Evolutionary conservation across 2,797 vertebrate species (phyloP).

Genomic region (Hypotaenidia okinawae): DNA sequence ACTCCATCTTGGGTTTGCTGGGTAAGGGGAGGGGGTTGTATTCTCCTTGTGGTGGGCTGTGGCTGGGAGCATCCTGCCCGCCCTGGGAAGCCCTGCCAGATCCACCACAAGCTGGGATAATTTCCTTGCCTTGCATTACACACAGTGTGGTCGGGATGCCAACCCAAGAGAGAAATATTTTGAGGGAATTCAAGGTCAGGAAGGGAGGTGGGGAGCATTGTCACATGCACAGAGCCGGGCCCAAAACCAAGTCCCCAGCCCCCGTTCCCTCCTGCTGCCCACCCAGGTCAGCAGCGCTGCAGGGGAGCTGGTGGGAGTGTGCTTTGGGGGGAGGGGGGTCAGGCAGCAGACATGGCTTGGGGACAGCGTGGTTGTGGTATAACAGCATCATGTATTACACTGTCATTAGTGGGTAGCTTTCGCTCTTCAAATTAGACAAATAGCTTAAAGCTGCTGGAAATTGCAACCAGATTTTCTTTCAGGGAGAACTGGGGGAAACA

Average conservation of each 20-base stretch:
- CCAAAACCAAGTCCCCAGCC: not conserved
- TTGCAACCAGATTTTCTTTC: not conserved
- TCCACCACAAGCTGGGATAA: not conserved
- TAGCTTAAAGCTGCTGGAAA: slow-evolving; percentile 27
- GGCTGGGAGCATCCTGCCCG: not conserved
- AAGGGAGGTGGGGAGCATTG: not conserved
- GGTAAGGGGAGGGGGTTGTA: not conserved
- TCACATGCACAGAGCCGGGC: not conserved
- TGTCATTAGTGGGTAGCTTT: not conserved
- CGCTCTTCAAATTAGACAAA: slow-evolving; percentile 13
- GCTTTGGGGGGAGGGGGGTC: not conserved
- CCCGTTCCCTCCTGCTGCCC: not conserved
- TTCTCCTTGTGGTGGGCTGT: not conserved
- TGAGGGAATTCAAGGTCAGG: not conserved
- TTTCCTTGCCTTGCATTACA: too few relatives aligned
- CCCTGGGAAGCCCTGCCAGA: not conserved
- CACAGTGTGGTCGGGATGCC: not conserved
- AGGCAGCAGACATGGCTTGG: not conserved
- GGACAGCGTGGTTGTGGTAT: not conserved
- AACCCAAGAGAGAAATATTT: too few relatives aligned
- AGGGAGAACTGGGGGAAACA: not conserved
- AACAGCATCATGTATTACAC: not conserved
- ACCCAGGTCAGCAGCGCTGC: not conserved
- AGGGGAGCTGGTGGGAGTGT: not conserved
- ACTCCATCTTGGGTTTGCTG: not conserved